Base-by-base conservation (phyloP, 2,113 vertebrate genomes). In the Meles meles region DNA sequence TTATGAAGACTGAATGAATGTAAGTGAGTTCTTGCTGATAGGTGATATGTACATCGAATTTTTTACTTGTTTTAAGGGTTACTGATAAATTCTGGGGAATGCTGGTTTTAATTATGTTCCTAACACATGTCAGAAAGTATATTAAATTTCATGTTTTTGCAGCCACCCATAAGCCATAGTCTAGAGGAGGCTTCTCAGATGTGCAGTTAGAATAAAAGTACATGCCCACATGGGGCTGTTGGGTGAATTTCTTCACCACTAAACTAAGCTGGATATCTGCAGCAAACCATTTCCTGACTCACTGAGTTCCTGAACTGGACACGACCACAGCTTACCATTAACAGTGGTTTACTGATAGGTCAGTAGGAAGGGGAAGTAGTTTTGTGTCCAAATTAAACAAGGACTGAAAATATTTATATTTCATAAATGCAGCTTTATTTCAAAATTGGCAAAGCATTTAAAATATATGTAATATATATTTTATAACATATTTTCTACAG, bases 371-470 rank as follows among this genome's bases (percentile, higher is more conserved):
- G 39, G 61, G n/a, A 90, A 90, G 52, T 63, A 15, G 63, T 61
- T 96, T 95, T 92, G 69, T 63, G 86, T 96, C 23, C 71, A 94
- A 69, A 87, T 61, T 52, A 84, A 90, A 84, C 31, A 69, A 95
- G 52, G 20, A 81, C 5, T 42, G 90, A 85, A 91, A 37, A 84
- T 88, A 96, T 25, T 10, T 84, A 7, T 27, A 79, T 13, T 74
- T 91, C 27, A 84, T 77, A 91, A 85, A 83, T n/a, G 18, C 25
- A 84, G 29, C 21, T 95, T 86, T n/a, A 88, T 88, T 69, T 92
- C 17, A 83, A 86, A 49, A 71, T 83, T 72, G 67, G 89, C 39
- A 93, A 92, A 94, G 74, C 44, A 49, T 81, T 97, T 79, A 81
- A 94, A 91, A 93, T 61, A 92, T 44, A 92, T 49, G 21, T 15